Evolutionary conservation across 2,888 invertebrate genomes (phyloP).

Genomic region (Aporophyla nigra): DNA sequence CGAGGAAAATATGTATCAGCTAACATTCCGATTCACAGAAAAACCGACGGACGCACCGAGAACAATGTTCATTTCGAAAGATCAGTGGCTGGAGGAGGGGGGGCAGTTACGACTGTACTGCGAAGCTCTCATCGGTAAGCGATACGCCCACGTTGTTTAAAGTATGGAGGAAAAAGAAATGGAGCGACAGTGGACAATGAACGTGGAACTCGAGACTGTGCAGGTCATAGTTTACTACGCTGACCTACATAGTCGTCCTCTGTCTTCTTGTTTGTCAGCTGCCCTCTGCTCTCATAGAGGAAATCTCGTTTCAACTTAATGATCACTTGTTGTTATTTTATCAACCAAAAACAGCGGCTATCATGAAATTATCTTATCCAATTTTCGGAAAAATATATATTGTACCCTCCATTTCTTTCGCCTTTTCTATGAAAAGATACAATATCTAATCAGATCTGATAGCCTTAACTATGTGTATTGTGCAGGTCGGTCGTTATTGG

Average conservation of each 20-base stretch:
- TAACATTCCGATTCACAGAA: slow-evolving; percentile 86
- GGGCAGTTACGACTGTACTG: slow-evolving; percentile 93
- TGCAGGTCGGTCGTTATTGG: slow-evolving; percentile 92
- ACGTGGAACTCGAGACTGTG: slow-evolving; percentile 10
- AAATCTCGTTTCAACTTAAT: slow-evolving; percentile 4
- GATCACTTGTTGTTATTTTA: slow-evolving; percentile 4
- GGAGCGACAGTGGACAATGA: not conserved
- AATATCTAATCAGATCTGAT: slow-evolving; percentile 33
- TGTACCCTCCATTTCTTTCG: slow-evolving; percentile 24
- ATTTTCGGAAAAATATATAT: slow-evolving; percentile 25
- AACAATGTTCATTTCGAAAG: slow-evolving; percentile 93
- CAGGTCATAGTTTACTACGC: slow-evolving; percentile 20
- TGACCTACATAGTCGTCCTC: not conserved
- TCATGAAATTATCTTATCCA: slow-evolving; percentile 15
- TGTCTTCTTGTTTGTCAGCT: not conserved
- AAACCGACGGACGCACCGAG: slow-evolving; percentile 92
- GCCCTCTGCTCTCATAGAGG: not conserved
- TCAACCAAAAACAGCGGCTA: slow-evolving; percentile 1
- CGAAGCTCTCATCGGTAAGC: slow-evolving; percentile 94
- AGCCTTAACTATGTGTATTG: slow-evolving; percentile 39
- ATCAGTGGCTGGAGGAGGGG: slow-evolving; percentile 92
- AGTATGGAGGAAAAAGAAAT: slow-evolving; percentile 32
- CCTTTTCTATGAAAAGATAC: slow-evolving; percentile 18
- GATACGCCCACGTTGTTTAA: slow-evolving; percentile 23
- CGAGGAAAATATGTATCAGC: slow-evolving; percentile 67